A percentile compares a stretch with the other conserved stretches of the same genome.
These are phyloP conservation scores for Oenanthe oenanthe DNA, from an alignment of 2,113 vertebrate species.

Conservation along the genomic window DNA sequence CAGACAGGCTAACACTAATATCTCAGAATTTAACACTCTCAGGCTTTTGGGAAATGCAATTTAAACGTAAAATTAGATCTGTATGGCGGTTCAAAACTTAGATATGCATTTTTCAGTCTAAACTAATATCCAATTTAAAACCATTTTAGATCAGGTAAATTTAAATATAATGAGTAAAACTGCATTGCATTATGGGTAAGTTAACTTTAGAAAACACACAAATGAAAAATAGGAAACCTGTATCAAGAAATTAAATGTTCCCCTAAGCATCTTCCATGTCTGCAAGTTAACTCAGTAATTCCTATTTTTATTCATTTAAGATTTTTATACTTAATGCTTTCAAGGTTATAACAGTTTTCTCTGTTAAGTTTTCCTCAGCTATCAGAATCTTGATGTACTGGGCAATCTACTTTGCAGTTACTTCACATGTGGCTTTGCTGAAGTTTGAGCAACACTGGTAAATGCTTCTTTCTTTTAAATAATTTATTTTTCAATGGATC, in stretches of 20 bases:
- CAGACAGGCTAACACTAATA: not conserved
- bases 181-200: not conserved
- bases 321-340: not conserved
- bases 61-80: not conserved
- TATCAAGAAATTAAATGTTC: not conserved
- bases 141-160: not conserved
- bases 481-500: not conserved
- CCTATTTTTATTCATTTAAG: not conserved
- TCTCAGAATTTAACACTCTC: not conserved
- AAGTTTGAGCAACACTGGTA: not conserved
- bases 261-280: not conserved
- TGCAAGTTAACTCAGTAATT: not conserved
- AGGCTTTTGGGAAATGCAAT: not conserved
- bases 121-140: constrained; percentile 27
- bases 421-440: not conserved
- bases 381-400: not conserved
- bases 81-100: not conserved
- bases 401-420: not conserved
- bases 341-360: not conserved
- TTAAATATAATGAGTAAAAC: constrained; percentile 11
- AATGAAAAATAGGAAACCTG: not conserved
- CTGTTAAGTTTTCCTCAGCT: not conserved
- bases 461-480: not conserved
- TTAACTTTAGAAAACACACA: not conserved
- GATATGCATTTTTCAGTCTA: not conserved